These are phyloP conservation scores for Schizotus pectinicornis DNA, from an alignment of 2,888 invertebrate genomes.

Conservation along the genomic window DNA sequence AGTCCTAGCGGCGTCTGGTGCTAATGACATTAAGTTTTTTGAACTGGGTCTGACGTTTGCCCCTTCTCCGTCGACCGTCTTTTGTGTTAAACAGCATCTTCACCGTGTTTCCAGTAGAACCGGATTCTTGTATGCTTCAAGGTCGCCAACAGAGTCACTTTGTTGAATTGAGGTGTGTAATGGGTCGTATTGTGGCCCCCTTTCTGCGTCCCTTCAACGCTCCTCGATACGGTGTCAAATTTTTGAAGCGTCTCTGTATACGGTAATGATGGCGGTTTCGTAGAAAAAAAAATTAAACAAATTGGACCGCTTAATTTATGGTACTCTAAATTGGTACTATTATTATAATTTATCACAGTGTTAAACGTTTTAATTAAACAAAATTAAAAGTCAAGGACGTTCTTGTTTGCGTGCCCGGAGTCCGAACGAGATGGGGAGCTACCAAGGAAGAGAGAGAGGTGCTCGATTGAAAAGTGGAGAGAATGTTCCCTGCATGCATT, in stretches of 20 bases:
- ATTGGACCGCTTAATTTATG: conserved; percentile 45
- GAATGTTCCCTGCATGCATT: conserved; percentile 28
- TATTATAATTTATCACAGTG: conserved; percentile 51
- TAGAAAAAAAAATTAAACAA: conserved; percentile 47
- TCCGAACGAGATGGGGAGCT: no score
- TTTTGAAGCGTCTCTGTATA: no score
- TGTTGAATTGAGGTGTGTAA: conserved; percentile 20
- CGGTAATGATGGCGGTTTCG: no score
- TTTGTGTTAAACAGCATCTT: conserved; percentile 42
- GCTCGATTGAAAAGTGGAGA: conserved; percentile 11
- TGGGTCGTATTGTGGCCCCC: conserved; percentile 11
- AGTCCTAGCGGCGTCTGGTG: not conserved
- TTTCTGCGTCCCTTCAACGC: conserved; percentile 7
- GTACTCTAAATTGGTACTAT: conserved; percentile 47
- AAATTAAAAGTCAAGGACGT: conserved; percentile 54
- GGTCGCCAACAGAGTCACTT: conserved; percentile 40
- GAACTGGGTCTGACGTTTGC: conserved; percentile 32
- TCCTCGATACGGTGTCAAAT: conserved; percentile 2
- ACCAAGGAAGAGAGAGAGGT: not conserved
- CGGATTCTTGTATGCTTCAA: conserved; percentile 55
- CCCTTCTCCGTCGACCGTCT: conserved; percentile 27
- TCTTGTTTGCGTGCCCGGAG: conserved; percentile 6
- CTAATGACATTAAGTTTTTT: conserved; percentile 36
- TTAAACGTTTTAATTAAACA: conserved; percentile 53
- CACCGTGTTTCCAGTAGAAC: conserved; percentile 52